phyloP scores from a whole-genome alignment of 2,888 invertebrate species.

The Rhamphomyia laevipes region DNA sequence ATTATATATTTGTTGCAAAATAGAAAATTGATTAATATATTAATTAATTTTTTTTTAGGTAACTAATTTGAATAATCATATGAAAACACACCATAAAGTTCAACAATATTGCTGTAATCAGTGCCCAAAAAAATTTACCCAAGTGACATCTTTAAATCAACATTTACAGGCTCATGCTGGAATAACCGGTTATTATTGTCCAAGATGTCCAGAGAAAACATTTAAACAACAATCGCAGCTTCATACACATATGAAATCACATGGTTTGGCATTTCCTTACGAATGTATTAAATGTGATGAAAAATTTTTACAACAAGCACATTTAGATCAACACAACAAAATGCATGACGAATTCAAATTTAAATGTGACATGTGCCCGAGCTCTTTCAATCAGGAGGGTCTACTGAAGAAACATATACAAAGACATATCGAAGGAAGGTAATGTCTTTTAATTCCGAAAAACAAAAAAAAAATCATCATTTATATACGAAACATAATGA shows the following conservation, averaged over 20 bases:
- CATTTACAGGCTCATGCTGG: constrained; percentile 38
- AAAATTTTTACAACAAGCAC: constrained; percentile 36
- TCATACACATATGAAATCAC: constrained; percentile 38
- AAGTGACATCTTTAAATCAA: constrained; percentile 38
- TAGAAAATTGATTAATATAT: neutral
- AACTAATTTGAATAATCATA: constrained; percentile 38
- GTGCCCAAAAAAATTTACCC: constrained; percentile 37
- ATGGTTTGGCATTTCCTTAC: constrained; percentile 35
- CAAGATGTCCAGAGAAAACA: constrained; percentile 37
- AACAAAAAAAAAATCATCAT: too few species aligned
- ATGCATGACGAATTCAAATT: constrained; percentile 38
- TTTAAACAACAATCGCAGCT: constrained; percentile 37
- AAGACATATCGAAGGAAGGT: constrained; percentile 37
- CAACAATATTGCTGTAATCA: constrained; percentile 39
- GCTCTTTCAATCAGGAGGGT: constrained; percentile 37
- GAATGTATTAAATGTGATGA: constrained; percentile 37
- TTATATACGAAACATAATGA: too few species aligned
- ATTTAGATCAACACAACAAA: constrained; percentile 36
- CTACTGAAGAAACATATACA: constrained; percentile 37
- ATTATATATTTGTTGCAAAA: too few species aligned
- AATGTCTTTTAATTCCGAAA: too few species aligned
- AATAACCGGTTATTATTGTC: constrained; percentile 36
- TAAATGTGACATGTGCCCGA: constrained; percentile 37
- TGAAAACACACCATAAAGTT: constrained; percentile 39
- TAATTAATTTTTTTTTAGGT: constrained; percentile 22